Evolutionary conservation across 1,140 invertebrate genomes (phyloP), one percentile per base, ranked within the genome.

Genomic region (Phortica variegata): DNA sequence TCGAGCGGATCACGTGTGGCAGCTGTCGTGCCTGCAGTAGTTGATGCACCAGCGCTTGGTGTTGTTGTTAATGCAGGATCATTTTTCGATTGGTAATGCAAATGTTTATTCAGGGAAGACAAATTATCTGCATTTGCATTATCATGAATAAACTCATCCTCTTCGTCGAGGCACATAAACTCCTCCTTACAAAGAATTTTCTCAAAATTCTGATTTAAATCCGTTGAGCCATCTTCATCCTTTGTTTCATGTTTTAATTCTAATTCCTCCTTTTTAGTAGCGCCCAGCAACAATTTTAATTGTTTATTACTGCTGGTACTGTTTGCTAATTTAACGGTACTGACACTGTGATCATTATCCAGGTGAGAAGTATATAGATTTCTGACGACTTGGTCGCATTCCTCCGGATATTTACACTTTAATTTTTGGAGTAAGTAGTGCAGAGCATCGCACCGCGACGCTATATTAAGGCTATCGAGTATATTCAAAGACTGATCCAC

Each of bases 181-280:
- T 75, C 72, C 47, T 75, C 72, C 37, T 75, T 75, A 45, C 72
- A 75, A 20, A 73, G 60, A 43, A 75, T 75, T 43, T 75, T 75
- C 48, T 75, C 72, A 47, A 75, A 75, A 52, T 75, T 75, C 44
- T 75, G 72, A 65, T 75, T 75, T 8, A 75, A 58, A 60, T 75
- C 72, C 8, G 71, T 60, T 21, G 58, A 60, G 20, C 56, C 53
- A 37, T 55, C 61, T 32, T 54, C 63, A 18, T 46, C 63, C 0
- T 51, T 40, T 43, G 61, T 53, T 47, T 68, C 65, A 0, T 56
- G 55, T 40, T 73, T 74, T 13, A 74, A 66, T 33, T 60, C 50
- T 31, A 41, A 37, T n/a, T 32, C 29, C 43, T 66, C 63, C 55
- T 56, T 68, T 48, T 58, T 65, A 23, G 62, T 58, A 45, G 56